Conservation (phyloP, 2,797 vertebrate species). For the Tapirus indicus region DNA sequence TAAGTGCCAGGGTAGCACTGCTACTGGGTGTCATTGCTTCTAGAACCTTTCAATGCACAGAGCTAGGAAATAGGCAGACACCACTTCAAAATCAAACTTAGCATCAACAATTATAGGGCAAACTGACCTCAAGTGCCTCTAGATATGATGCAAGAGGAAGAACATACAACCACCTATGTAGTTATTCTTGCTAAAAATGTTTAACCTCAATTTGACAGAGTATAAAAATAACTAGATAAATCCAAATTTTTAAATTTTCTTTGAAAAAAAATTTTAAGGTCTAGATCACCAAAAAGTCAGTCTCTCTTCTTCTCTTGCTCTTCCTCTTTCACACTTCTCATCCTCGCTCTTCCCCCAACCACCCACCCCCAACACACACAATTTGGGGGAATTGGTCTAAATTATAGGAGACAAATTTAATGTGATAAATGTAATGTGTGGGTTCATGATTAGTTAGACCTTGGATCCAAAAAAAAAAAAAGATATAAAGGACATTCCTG, state of each 20-base stretch:
- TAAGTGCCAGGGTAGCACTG: neutral
- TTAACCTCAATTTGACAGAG: neutral
- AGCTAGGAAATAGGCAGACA: neutral
- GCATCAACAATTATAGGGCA: neutral
- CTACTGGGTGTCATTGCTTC: neutral
- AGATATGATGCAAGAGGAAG: neutral
- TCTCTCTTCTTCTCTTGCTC: neutral
- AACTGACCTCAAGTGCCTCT: neutral
- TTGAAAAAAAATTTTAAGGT: neutral
- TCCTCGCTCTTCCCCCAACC: neutral
- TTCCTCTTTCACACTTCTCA: too few relatives aligned
- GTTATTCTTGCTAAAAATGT: neutral
- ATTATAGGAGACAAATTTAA: neutral
- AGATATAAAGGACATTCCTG: neutral
- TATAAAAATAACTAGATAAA: neutral
- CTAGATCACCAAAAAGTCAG: neutral
- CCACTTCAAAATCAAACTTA: slow-evolving; percentile 1
- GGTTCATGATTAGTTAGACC: neutral
- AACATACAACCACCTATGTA: neutral
- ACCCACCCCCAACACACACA: neutral
- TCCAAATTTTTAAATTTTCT: neutral
- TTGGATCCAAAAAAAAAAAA: neutral
- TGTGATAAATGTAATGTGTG: neutral
- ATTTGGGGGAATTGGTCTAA: neutral
- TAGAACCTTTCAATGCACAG: neutral